Evolutionary conservation across 2,888 invertebrate genomes (phyloP).

Genomic region (Onchidella celtica): DNA sequence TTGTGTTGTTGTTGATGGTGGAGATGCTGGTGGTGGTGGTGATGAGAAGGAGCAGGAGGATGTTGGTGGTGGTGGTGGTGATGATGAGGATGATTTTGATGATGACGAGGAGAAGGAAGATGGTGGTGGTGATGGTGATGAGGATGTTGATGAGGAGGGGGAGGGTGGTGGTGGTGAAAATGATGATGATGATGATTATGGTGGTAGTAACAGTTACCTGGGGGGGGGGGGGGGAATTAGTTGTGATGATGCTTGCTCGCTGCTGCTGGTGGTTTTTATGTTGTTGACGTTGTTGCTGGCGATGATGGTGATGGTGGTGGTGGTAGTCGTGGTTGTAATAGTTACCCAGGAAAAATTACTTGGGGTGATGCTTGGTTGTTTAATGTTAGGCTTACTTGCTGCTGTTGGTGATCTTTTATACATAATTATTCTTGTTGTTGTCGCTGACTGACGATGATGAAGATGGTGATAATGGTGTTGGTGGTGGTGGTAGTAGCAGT

Average conservation of each 20-base stretch:
- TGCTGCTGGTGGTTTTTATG: not conserved
- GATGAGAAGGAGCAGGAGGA: not conserved
- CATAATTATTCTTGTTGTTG: not conserved
- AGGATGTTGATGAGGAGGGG: not conserved
- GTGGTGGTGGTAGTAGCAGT: no score
- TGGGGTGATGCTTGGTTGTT: no score
- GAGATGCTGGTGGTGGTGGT: not conserved
- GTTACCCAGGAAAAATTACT: no score
- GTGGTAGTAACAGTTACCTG: no score
- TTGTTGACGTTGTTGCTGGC: not conserved
- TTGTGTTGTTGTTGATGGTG: not conserved
- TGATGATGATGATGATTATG: no score
- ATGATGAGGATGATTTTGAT: not conserved
- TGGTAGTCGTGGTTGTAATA: no score
- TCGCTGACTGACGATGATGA: not conserved
- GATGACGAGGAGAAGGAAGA: not conserved
- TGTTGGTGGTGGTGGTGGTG: no score
- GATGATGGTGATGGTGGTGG: no score
- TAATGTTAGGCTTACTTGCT: not conserved
- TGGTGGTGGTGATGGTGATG: no score
- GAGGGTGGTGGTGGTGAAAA: not conserved
- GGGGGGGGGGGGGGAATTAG: no score
- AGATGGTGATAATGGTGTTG: no score
- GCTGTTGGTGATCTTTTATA: not conserved
- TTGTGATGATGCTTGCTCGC: no score